Conservation (phyloP, 2,888 invertebrate species). For the Himalopsyche tibetana region DNA sequence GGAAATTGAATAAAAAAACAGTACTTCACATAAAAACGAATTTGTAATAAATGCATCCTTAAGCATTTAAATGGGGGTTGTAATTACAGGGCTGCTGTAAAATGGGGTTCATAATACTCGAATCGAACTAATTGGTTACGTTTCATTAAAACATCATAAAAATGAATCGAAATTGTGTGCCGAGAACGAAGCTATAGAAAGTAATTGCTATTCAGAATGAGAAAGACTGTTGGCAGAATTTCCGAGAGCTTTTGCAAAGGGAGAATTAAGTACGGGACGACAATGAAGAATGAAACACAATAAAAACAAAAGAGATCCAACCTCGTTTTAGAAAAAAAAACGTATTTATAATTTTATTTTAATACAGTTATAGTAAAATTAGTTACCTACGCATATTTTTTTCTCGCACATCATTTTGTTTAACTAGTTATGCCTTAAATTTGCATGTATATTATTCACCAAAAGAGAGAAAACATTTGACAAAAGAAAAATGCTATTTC, state of each 20-base stretch:
- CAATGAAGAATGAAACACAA: slow-evolving; percentile 22
- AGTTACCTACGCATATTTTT: too few species aligned
- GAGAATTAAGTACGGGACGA: background rate
- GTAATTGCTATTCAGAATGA: slow-evolving; percentile 38
- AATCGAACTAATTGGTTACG: slow-evolving; percentile 14
- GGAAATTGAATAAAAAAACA: too few species aligned
- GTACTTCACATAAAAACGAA: too few species aligned
- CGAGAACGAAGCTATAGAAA: slow-evolving; percentile 25
- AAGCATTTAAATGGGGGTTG: background rate
- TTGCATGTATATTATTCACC: too few species aligned
- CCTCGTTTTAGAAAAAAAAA: too few species aligned
- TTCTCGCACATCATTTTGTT: too few species aligned
- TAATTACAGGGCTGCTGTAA: slow-evolving; percentile 2
- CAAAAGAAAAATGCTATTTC: too few species aligned
- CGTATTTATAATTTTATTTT: too few species aligned
- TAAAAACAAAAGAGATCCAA: background rate
- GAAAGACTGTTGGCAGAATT: slow-evolving; percentile 38
- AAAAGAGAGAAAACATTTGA: too few species aligned
- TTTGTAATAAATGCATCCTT: slow-evolving; percentile 10
- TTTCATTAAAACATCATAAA: slow-evolving; percentile 42
- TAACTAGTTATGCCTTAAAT: too few species aligned
- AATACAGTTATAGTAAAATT: too few species aligned
- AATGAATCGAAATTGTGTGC: slow-evolving; percentile 42
- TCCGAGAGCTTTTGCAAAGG: slow-evolving; percentile 18
- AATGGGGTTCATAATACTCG: slow-evolving; percentile 16